Conservation (phyloP, 23 tunicate species). For the Phallusia fumigata region DNA sequence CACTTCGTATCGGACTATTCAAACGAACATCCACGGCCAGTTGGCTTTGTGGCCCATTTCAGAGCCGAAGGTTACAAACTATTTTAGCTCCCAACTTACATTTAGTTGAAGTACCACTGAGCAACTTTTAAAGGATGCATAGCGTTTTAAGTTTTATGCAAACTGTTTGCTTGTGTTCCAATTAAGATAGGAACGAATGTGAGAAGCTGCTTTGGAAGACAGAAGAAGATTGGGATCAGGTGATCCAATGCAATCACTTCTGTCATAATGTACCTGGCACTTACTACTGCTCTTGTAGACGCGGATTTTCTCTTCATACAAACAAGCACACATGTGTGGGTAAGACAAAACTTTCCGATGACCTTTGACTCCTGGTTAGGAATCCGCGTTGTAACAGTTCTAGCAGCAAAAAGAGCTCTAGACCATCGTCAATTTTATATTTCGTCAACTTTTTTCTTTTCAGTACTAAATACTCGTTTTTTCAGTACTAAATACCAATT, state of each 20-base stretch:
- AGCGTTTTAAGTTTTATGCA: not conserved
- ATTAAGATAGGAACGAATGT: conserved; percentile 61
- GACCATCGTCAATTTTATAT: no score
- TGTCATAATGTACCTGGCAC: conserved; percentile 73
- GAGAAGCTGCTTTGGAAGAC: conserved; percentile 1
- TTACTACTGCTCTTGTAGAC: conserved; percentile 76
- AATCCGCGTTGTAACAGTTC: not conserved
- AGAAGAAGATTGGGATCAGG: conserved; percentile 73
- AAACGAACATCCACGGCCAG: conserved; percentile 32
- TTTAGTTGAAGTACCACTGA: no score
- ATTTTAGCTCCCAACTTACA: no score
- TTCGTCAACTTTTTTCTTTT: no score
- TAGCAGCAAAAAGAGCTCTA: no score
- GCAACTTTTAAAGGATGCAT: no score
- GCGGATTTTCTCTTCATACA: conserved; percentile 53
- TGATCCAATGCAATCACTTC: conserved; percentile 67
- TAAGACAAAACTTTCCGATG: not conserved
- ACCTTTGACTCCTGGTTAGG: not conserved
- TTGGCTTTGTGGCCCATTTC: conserved; percentile 53
- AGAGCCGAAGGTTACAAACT: conserved; percentile 5
- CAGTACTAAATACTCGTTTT: not conserved
- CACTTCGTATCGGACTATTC: conserved; percentile 66
- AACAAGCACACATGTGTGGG: conserved; percentile 85
- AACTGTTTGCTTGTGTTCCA: not conserved
- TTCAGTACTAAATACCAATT: not conserved